A percentile compares a stretch with the other conserved stretches of the same genome.
Conservation (phyloP, 2,888 invertebrate species). For the Lasioglossum vierecki region DNA sequence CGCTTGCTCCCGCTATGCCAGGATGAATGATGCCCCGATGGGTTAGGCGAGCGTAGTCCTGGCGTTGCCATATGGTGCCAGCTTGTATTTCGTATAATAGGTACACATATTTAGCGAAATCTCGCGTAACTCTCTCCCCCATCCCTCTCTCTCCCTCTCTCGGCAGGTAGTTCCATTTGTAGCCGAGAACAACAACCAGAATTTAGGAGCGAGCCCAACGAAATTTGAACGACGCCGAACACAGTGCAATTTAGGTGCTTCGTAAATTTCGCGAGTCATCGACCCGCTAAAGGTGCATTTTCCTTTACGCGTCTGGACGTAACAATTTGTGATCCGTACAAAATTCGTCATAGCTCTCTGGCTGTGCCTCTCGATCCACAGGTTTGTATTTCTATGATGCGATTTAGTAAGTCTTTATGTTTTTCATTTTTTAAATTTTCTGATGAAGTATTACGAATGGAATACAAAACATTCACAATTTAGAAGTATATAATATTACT, state of each 20-base stretch:
- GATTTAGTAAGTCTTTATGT: too few relatives aligned
- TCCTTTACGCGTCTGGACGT: too few relatives aligned
- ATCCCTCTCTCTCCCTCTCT: not conserved
- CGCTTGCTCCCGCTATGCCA: slow-evolving; percentile 10
- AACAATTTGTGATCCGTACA: too few relatives aligned
- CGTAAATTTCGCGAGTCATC: slow-evolving; percentile 17
- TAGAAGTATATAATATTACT: too few relatives aligned
- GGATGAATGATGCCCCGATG: slow-evolving; percentile 44
- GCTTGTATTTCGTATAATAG: slow-evolving; percentile 48
- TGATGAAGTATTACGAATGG: too few relatives aligned
- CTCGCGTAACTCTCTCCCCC: not conserved
- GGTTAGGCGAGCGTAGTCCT: slow-evolving; percentile 36
- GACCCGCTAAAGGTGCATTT: not conserved
- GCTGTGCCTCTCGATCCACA: too few relatives aligned
- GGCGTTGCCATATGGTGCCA: slow-evolving; percentile 46
- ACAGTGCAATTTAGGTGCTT: slow-evolving; percentile 9
- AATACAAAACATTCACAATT: too few relatives aligned
- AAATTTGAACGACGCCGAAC: slow-evolving; percentile 36
- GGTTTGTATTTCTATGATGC: too few relatives aligned
- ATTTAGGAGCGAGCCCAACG: slow-evolving; percentile 27
- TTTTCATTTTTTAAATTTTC: too few relatives aligned
- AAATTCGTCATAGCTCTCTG: too few relatives aligned
- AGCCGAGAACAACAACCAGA: slow-evolving; percentile 26
- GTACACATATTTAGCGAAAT: slow-evolving; percentile 53
- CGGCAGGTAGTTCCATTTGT: slow-evolving; percentile 22